These are phyloP conservation scores for Ophion ellenae DNA, from an alignment of 2,888 invertebrate genomes.

Conservation along the genomic window DNA sequence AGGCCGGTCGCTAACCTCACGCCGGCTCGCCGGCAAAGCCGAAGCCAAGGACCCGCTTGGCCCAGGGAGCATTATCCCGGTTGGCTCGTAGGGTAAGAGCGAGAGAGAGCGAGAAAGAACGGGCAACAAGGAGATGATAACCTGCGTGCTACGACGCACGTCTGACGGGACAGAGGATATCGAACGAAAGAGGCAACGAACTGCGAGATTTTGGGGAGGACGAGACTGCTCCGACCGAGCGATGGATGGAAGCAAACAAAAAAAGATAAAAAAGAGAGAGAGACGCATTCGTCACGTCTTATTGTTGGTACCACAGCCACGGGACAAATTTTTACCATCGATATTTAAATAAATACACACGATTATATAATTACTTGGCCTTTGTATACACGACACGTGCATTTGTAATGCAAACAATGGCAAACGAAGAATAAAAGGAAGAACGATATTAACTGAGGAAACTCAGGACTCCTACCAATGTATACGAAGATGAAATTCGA, in stretches of 20 bases:
- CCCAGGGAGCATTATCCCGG: constrained; percentile 67
- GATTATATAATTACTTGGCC: too few relatives aligned
- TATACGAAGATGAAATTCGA: too few relatives aligned
- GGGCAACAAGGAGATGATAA: constrained; percentile 59
- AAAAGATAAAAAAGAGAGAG: not conserved
- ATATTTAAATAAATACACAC: too few relatives aligned
- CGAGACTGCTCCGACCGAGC: constrained; percentile 22
- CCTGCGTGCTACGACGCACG: constrained; percentile 61
- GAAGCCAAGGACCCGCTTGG: constrained; percentile 64
- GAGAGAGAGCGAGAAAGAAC: constrained; percentile 21
- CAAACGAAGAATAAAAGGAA: too few relatives aligned
- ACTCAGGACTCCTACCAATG: too few relatives aligned
- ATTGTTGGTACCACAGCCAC: not conserved
- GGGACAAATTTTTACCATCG: not conserved
- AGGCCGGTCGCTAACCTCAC: constrained; percentile 64
- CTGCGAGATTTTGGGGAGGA: constrained; percentile 44
- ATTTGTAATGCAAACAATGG: too few relatives aligned
- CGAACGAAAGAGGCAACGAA: constrained; percentile 63
- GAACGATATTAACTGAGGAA: too few relatives aligned
- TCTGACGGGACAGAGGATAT: constrained; percentile 55
- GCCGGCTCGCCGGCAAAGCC: constrained; percentile 62
- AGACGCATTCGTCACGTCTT: too few relatives aligned
- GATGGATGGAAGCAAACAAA: constrained; percentile 19
- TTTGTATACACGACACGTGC: too few relatives aligned
- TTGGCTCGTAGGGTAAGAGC: constrained; percentile 56